These are phyloP conservation scores for Procambarus clarkii DNA, from an alignment of 1,140 invertebrate species.

Conservation along the genomic window DNA sequence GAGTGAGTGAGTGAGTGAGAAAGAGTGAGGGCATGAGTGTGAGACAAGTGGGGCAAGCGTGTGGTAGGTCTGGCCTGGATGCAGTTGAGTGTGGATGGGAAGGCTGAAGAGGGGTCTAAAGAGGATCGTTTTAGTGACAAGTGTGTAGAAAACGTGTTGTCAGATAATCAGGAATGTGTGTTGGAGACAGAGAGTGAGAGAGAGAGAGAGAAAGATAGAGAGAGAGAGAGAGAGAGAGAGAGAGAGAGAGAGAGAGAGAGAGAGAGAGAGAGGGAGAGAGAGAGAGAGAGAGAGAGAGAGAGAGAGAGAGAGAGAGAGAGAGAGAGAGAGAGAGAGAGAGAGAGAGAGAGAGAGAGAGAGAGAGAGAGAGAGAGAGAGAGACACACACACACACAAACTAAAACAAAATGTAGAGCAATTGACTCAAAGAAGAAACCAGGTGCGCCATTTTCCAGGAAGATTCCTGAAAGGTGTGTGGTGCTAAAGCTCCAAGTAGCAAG, in stretches of 20 bases:
- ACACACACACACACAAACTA: background rate
- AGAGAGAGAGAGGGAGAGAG: background rate
- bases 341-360: background rate
- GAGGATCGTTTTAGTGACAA: background rate
- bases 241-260: background rate
- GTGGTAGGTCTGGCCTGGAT: no score
- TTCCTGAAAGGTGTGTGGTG: no score
- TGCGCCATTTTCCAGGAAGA: no score
- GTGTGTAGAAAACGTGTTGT: background rate
- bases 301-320: background rate
- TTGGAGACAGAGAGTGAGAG: slow-evolving; percentile 7
- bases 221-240: no score
- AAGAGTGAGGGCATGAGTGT: background rate
- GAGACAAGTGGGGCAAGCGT: no score
- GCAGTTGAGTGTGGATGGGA: background rate
- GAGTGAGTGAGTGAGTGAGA: slow-evolving; percentile 14
- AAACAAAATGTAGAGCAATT: background rate
- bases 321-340: background rate
- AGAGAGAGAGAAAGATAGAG: no score
- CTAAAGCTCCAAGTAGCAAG: no score
- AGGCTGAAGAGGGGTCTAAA: background rate
- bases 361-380: background rate
- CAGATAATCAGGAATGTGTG: background rate
- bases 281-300: background rate
- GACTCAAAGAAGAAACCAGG: background rate